Conservation (phyloP, 2,797 vertebrate genomes). For the Cyprinodon diabolis region DNA sequence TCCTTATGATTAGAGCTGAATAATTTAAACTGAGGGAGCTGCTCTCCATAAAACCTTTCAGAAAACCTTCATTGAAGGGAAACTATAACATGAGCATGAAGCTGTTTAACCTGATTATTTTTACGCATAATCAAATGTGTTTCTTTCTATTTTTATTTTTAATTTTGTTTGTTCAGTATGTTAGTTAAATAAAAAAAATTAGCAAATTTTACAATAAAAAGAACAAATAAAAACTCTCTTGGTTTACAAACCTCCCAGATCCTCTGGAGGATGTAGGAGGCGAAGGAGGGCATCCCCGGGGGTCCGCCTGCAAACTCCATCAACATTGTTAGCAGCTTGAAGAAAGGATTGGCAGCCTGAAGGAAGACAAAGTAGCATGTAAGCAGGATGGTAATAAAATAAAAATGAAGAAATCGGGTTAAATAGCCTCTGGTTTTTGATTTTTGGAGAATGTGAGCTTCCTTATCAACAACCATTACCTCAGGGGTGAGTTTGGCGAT, state of each 20-base stretch:
- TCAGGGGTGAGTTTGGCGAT: constrained; percentile 98
- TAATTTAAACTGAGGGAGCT: no score
- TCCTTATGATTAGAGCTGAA: no score
- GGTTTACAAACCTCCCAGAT: constrained; percentile 92
- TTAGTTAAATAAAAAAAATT: no score
- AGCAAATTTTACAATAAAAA: no score
- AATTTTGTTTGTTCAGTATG: no score
- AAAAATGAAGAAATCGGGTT: background rate
- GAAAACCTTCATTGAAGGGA: no score
- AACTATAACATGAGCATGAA: no score
- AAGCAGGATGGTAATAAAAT: background rate
- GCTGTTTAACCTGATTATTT: no score
- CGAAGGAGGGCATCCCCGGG: constrained; percentile 97
- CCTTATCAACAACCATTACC: constrained; percentile 74
- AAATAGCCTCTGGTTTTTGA: accelerated
- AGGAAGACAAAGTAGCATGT: background rate
- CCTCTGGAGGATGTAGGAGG: constrained; percentile 96
- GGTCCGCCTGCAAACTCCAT: constrained; percentile 99
- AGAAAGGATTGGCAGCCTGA: constrained; percentile 97
- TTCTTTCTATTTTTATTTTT: no score
- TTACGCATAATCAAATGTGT: no score
- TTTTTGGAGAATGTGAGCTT: background rate
- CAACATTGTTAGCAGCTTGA: constrained; percentile 97
- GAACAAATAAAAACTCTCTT: no score
- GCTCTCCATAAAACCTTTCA: no score